Evolutionary conservation across 2,797 vertebrate genomes (phyloP), one percentile per base, ranked within the genome.

Genomic region (Anguilla obscura): DNA sequence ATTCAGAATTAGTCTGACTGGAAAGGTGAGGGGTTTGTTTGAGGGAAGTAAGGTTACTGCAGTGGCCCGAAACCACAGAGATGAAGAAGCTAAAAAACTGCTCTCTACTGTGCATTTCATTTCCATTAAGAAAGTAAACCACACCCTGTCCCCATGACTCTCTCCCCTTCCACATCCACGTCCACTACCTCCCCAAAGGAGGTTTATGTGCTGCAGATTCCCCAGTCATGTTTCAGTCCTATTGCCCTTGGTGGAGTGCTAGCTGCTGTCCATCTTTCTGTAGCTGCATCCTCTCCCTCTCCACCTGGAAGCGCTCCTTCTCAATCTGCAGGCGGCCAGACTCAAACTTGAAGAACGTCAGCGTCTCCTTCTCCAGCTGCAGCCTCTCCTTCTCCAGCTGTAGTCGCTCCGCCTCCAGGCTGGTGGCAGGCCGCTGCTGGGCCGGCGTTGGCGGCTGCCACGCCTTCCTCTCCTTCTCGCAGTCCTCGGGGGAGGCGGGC

Each of bases 281-380:
- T 92, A 97, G 96, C 82, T 96, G 93, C 92, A 97, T 96, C 89
- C 97, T 97, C 89, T 98, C 97, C 89, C 97, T 98, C 92, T 98
- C 98, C 91, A 98, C 97, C 91, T 97, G 97, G 69, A 98, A 96
- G 87, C 97, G 97, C 60, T 98, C 97, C 94, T 97, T 97, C 92
- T 98, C 98, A n/a, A 98, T 98, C 94, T 98, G 97, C 90, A 98
- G 95, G 92, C 98, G 96, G 88, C 98, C 96, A 0, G 97, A 96
- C 91, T 98, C 98, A 86, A 98, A 98, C 91, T 97, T 98, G 1
- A 98, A 93, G 90, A 98, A 98, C 93, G 98, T 98, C 89, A 99
- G 95, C 87, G 97, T 95, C 90, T 98, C 98, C 16, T 98, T 98
- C 89, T 98, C 97, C 86, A 99, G 93, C 88, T 98, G 97, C 90